Evolutionary conservation across 2,797 vertebrate species (phyloP).

Genomic region (Lithobates sylvaticus): DNA sequence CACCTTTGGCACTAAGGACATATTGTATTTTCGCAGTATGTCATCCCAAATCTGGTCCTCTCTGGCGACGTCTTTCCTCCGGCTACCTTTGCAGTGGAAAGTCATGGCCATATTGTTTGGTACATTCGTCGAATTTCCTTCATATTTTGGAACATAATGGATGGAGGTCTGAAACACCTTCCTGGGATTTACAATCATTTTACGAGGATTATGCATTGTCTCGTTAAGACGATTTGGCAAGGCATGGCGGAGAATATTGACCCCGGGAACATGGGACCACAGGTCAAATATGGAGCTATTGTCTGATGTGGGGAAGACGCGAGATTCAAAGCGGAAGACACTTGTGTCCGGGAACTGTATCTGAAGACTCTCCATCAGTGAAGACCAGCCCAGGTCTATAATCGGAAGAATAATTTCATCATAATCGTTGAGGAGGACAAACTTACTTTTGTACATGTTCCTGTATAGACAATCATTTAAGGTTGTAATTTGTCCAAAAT

Average conservation of each 20-base stretch:
- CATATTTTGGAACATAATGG: neutral
- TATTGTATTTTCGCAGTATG: neutral
- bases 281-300: neutral
- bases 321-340: neutral
- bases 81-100: neutral
- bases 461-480: too few species aligned
- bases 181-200: constrained; percentile 2
- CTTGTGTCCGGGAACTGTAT: neutral
- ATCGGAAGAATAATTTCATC: constrained; percentile 75
- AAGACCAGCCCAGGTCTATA: constrained; percentile 56
- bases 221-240: neutral
- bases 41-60: neutral
- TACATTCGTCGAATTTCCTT: neutral
- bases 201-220: neutral
- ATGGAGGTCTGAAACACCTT: neutral
- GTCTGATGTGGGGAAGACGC: neutral
- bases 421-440: constrained; percentile 72
- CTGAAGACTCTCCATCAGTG: neutral
- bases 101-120: neutral
- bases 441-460: too few species aligned
- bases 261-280: neutral
- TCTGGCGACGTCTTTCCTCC: neutral
- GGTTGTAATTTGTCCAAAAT: too few species aligned
- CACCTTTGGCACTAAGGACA: neutral
- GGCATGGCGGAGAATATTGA: neutral